Percentiles rank a stretch among this genome's conserved stretches.
phyloP scores from a whole-genome alignment of 2,113 vertebrate genomes.

The Chloropsis hardwickii region DNA sequence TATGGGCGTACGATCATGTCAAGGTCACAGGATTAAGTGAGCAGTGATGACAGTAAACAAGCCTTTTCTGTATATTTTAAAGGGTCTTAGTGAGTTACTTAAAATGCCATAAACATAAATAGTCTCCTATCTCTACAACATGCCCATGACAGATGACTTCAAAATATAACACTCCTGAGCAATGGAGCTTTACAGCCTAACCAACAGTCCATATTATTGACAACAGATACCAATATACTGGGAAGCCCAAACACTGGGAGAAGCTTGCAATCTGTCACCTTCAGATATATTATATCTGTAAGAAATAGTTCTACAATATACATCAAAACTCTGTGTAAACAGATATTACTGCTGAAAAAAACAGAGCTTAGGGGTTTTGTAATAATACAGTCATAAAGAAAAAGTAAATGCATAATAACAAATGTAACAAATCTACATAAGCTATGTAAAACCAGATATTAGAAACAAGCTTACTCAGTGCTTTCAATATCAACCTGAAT shows the following conservation, averaged over 20 bases:
- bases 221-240: conserved; percentile 3
- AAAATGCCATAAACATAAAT: conserved; percentile 78
- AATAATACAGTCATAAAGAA: not conserved
- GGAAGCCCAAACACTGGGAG: conserved; percentile 2
- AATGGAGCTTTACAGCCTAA: conserved; percentile 44
- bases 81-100: conserved; percentile 71
- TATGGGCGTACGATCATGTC: conserved; percentile 50
- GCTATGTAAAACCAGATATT: not conserved
- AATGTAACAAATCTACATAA: not conserved
- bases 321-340: not conserved
- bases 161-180: conserved; percentile 55
- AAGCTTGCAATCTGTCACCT: not conserved
- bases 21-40: conserved; percentile 75
- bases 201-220: conserved; percentile 23
- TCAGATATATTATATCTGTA: not conserved
- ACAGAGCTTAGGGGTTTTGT: not conserved
- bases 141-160: conserved; percentile 62
- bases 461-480: not conserved
- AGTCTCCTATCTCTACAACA: conserved; percentile 54
- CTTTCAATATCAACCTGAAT: not conserved
- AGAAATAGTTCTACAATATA: not conserved
- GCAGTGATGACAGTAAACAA: conserved; percentile 70
- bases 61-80: conserved; percentile 68
- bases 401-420: not conserved
- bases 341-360: not conserved